phyloP scores from a whole-genome alignment of 2,113 vertebrate genomes.

The Pygoscelis antarcticus region DNA sequence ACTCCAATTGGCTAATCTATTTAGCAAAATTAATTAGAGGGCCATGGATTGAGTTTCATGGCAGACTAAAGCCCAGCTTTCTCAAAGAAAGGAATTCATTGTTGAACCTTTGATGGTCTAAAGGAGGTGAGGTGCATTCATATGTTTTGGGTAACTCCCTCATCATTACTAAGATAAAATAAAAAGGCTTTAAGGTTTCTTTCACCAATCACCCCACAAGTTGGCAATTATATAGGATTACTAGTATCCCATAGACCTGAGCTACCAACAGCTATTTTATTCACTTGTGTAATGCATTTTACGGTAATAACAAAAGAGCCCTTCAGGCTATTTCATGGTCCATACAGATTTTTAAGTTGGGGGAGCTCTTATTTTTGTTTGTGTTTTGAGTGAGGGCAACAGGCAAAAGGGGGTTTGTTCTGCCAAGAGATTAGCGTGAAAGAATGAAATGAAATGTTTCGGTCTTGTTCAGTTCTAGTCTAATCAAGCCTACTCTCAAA shows the following conservation, averaged over 20 bases:
- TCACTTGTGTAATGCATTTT: constrained; percentile 7
- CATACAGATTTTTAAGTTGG: constrained; percentile 37
- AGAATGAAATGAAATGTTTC: constrained; percentile 43
- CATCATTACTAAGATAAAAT: constrained; percentile 55
- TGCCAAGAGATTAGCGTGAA: constrained; percentile 61
- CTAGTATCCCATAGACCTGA: constrained; percentile 43
- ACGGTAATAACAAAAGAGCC: constrained; percentile 51
- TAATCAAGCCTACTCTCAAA: constrained; percentile 64
- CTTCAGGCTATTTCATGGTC: constrained; percentile 50
- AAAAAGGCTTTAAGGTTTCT: constrained; percentile 61
- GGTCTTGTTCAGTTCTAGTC: constrained; percentile 36
- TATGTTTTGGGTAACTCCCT: constrained; percentile 64
- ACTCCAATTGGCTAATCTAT: constrained; percentile 66
- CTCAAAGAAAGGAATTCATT: constrained; percentile 64
- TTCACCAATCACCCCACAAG: constrained; percentile 29
- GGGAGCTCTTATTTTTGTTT: constrained; percentile 56
- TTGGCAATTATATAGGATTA: constrained; percentile 68
- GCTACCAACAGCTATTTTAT: constrained; percentile 51
- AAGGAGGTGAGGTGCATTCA: constrained; percentile 39
- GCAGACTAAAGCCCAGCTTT: constrained; percentile 53
- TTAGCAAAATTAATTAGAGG: constrained; percentile 71
- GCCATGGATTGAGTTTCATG: constrained; percentile 71
- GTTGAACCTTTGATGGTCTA: constrained; percentile 70
- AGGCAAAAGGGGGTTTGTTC: neutral
- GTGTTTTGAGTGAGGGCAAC: constrained; percentile 14